phyloP scores from a whole-genome alignment of 1,140 invertebrate genomes.

The Ceratina calcarata region DNA sequence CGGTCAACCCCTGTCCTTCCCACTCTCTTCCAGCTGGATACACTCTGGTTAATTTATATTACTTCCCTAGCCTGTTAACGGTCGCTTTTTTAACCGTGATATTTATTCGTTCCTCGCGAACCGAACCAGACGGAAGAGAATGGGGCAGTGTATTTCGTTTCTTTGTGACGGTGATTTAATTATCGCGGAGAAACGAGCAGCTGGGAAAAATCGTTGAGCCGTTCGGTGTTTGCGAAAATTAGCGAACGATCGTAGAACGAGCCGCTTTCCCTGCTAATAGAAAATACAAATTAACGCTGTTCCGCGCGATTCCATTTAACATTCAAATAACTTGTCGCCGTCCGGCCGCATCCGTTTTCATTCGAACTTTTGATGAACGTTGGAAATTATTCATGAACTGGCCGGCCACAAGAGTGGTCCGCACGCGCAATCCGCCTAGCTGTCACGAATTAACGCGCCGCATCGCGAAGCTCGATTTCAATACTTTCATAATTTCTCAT shows the following conservation, averaged over 20 bases:
- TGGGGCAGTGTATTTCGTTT: neutral
- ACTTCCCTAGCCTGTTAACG: conserved; percentile 29
- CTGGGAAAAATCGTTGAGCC: neutral
- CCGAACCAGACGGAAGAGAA: neutral
- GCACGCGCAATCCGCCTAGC: neutral
- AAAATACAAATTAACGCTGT: conserved; percentile 43
- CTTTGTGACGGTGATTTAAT: neutral
- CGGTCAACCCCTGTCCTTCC: neutral
- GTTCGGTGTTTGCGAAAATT: conserved; percentile 18
- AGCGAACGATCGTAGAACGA: conserved; percentile 8
- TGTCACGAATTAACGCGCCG: conserved; percentile 28
- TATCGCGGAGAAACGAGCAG: neutral
- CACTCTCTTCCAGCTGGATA: neutral
- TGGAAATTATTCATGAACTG: conserved; percentile 46
- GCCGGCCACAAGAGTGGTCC: neutral
- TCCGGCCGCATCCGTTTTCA: conserved; percentile 21
- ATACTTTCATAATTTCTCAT: neutral
- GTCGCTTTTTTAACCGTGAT: conserved; percentile 1
- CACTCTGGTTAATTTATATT: conserved; percentile 29
- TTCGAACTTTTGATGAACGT: conserved; percentile 50
- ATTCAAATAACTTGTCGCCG: conserved; percentile 21
- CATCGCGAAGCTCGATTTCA: neutral
- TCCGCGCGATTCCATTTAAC: conserved; percentile 27
- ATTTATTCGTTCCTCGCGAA: conserved; percentile 15
- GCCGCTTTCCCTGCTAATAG: conserved; percentile 19